phyloP scores from a whole-genome alignment of 2,888 invertebrate genomes.

The Phortica magna region DNA sequence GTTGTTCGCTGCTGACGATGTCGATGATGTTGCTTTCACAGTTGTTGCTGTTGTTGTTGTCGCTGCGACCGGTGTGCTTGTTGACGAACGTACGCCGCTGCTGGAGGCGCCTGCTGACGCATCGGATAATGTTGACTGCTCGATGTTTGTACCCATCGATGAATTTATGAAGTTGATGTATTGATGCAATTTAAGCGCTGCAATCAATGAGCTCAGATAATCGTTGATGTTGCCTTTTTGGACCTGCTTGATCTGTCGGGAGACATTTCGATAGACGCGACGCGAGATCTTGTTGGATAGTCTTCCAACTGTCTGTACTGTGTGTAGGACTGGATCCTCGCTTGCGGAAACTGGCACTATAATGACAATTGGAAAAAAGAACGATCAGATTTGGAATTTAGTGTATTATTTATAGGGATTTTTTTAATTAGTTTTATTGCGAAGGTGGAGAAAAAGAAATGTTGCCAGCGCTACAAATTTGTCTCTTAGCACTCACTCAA shows the following conservation, averaged over 20 bases:
- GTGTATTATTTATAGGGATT: not conserved
- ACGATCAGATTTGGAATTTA: not conserved
- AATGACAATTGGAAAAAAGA: conserved; percentile 53
- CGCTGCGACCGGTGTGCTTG: conserved; percentile 39
- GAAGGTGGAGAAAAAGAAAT: not conserved
- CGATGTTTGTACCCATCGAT: conserved; percentile 75
- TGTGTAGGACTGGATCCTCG: conserved; percentile 84
- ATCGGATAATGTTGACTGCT: conserved; percentile 66
- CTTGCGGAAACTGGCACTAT: conserved; percentile 81
- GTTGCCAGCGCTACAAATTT: not conserved
- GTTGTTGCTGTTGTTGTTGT: conserved; percentile 25
- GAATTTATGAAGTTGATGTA: conserved; percentile 79
- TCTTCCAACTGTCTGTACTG: conserved; percentile 85
- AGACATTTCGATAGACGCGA: conserved; percentile 84
- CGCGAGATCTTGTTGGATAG: conserved; percentile 85
- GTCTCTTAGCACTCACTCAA: too few species aligned
- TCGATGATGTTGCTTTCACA: conserved; percentile 1
- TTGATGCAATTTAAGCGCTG: conserved; percentile 78
- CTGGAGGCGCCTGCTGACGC: not conserved
- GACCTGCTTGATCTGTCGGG: conserved; percentile 80
- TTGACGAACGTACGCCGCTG: conserved; percentile 11
- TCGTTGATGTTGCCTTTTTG: conserved; percentile 79
- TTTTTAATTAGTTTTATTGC: not conserved
- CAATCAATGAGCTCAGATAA: conserved; percentile 79
- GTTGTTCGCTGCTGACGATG: not conserved